phyloP scores from a whole-genome alignment of 2,888 invertebrate species.

The Epistrophella euchroma region DNA sequence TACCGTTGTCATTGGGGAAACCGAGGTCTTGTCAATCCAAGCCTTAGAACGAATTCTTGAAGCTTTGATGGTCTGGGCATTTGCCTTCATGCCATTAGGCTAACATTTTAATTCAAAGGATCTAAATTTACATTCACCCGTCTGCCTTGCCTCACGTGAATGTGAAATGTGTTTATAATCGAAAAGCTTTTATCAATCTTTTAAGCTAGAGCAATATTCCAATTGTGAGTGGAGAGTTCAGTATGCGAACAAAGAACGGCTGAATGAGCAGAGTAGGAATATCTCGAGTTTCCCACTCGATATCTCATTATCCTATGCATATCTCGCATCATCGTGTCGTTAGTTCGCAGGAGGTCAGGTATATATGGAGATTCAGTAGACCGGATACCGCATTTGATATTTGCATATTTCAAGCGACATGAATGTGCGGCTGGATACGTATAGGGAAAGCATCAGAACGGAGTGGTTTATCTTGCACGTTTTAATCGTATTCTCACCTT shows the following conservation, averaged over 20 bases:
- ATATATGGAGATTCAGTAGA: background rate
- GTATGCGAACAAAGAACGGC: constrained; percentile 26
- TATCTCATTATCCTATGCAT: constrained; percentile 29
- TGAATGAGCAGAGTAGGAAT: constrained; percentile 26
- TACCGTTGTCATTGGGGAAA: background rate
- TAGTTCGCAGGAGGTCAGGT: background rate
- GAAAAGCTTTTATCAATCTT: constrained; percentile 32
- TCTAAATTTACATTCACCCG: constrained; percentile 13
- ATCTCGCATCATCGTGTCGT: background rate
- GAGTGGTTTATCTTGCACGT: constrained; percentile 42
- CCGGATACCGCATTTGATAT: constrained; percentile 56
- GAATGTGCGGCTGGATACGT: background rate
- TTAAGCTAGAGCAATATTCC: constrained; percentile 1
- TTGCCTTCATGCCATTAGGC: constrained; percentile 43
- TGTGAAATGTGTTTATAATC: background rate
- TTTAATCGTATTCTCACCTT: constrained; percentile 72
- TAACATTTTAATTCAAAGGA: constrained; percentile 25
- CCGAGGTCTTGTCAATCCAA: background rate
- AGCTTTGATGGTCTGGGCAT: background rate
- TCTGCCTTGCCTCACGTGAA: background rate
- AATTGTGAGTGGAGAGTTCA: constrained; percentile 5
- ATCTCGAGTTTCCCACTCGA: constrained; percentile 17
- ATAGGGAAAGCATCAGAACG: constrained; percentile 15
- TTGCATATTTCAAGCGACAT: constrained; percentile 69
- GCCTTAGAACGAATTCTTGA: background rate